These are phyloP conservation scores for Disparrhopalites patrizii DNA, from an alignment of 2,888 invertebrate genomes.

Conservation along the genomic window DNA sequence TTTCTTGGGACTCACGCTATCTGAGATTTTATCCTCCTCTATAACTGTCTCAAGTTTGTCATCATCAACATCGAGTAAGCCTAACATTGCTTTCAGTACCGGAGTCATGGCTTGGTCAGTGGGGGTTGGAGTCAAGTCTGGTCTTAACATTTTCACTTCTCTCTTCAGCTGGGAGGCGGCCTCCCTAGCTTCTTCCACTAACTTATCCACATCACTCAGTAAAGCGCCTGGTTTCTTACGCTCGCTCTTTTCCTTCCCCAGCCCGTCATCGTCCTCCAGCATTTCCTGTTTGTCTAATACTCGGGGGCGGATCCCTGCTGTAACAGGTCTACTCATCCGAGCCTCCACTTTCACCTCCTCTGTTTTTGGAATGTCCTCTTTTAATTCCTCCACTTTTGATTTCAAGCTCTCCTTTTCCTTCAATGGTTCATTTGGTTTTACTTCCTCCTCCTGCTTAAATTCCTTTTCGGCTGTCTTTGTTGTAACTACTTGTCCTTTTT, in stretches of 20 bases:
- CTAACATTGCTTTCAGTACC: constrained; percentile 46
- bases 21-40: constrained; percentile 34
- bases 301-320: too few species aligned
- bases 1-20: constrained; percentile 25
- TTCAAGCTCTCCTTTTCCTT: not conserved
- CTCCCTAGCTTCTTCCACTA: constrained; percentile 58
- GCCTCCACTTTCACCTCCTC: constrained; percentile 56
- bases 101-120: constrained; percentile 48
- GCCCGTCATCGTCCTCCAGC: not conserved
- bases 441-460: constrained; percentile 52
- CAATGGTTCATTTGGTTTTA: constrained; percentile 50
- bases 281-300: too few species aligned
- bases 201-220: constrained; percentile 53
- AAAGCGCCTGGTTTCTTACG: constrained; percentile 53
- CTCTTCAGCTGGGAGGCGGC: constrained; percentile 50
- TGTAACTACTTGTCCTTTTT: not conserved
- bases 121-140: constrained; percentile 46
- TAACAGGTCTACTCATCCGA: constrained; percentile 51
- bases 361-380: too few species aligned
- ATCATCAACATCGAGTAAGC: constrained; percentile 39
- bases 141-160: constrained; percentile 47
- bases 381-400: not conserved
- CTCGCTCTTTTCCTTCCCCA: constrained; percentile 19
- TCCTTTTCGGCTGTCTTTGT: constrained; percentile 49
- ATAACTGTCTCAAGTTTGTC: constrained; percentile 46